Conservation (phyloP, 2,113 vertebrate genomes). For the Bucco capensis region DNA sequence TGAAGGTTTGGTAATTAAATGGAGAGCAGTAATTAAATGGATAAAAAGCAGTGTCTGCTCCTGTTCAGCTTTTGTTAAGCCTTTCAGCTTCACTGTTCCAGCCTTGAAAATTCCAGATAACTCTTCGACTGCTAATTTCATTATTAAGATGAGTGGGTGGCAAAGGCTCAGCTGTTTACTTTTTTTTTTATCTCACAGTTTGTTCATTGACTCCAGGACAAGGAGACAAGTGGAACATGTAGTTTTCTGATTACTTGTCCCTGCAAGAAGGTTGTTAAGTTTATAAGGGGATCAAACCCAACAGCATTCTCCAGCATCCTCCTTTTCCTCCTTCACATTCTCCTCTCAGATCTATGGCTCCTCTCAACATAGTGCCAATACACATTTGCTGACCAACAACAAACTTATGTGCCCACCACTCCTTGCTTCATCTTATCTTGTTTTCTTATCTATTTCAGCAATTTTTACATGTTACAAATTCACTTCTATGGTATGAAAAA, state of each 20-base stretch:
- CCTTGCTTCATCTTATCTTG: neutral
- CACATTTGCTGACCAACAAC: neutral
- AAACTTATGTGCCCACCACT: neutral
- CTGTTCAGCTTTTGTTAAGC: neutral
- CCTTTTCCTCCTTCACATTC: neutral
- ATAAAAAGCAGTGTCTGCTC: neutral
- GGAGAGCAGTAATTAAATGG: neutral
- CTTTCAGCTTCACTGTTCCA: neutral
- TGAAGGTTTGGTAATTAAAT: neutral
- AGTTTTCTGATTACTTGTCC: neutral
- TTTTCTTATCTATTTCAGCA: neutral
- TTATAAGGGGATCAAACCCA: neutral
- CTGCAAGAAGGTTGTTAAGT: neutral
- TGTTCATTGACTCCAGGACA: neutral
- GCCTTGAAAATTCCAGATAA: slow-evolving; percentile 5
- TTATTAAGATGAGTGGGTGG: neutral
- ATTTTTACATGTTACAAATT: neutral
- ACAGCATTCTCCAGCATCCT: neutral
- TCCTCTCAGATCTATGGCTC: neutral
- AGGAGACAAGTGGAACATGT: neutral
- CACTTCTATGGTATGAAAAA: neutral
- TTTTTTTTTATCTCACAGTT: neutral
- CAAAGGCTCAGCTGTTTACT: neutral
- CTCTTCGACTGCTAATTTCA: neutral
- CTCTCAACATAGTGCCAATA: neutral